Percentiles rank a stretch among this genome's conserved stretches.
phyloP scores from a whole-genome alignment of 2,888 invertebrate species.

The Dione juno region DNA sequence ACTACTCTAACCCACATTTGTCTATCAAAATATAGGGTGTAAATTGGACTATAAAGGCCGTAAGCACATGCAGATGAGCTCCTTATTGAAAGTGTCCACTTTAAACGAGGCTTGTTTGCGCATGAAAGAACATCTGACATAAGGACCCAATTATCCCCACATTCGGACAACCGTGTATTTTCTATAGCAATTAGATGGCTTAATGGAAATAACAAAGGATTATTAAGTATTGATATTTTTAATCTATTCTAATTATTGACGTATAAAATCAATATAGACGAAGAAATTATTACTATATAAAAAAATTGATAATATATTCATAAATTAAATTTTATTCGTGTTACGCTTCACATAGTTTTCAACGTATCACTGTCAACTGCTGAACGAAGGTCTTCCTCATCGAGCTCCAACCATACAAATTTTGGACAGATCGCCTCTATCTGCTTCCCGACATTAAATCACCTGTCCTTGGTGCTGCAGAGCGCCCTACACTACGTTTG shows the following conservation, averaged over 20 bases:
- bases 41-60: constrained; percentile 36
- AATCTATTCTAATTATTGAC: neutral
- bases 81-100: constrained; percentile 44
- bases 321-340: no score
- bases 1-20: constrained; percentile 3
- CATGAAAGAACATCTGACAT: constrained; percentile 42
- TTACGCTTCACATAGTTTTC: no score
- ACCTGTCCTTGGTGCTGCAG: no score
- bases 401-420: no score
- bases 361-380: no score
- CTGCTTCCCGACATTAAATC: no score
- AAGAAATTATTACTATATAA: no score
- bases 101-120: constrained; percentile 42
- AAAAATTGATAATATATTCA: no score
- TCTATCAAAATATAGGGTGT: constrained; percentile 27
- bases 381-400: no score
- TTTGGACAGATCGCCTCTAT: no score
- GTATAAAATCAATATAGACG: no score
- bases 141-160: constrained; percentile 42
- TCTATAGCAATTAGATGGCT: constrained; percentile 18
- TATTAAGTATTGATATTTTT: neutral
- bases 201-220: constrained; percentile 16
- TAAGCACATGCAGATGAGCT: constrained; percentile 46
- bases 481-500: no score
- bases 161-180: constrained; percentile 17